These are phyloP conservation scores for Dipodomys merriami DNA, from an alignment of 2,113 vertebrate genomes.

Conservation along the genomic window DNA sequence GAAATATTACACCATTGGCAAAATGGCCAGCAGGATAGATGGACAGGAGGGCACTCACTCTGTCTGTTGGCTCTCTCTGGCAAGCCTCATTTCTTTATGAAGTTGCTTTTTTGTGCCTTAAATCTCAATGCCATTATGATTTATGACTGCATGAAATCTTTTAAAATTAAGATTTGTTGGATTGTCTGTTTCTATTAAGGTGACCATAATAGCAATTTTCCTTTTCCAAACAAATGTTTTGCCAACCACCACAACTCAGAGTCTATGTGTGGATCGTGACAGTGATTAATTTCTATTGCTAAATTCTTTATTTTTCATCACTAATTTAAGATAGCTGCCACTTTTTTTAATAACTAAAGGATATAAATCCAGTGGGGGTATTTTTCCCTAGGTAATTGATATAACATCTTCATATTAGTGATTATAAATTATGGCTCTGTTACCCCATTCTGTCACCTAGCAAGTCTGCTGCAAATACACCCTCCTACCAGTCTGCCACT, in stretches of 20 bases:
- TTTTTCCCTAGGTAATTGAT: constrained; percentile 85
- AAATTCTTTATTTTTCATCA: constrained; percentile 85
- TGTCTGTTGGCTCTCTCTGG: not conserved
- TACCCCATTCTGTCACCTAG: constrained; percentile 79
- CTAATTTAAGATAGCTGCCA: constrained; percentile 84
- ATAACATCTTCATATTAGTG: constrained; percentile 85
- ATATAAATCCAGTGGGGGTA: constrained; percentile 78
- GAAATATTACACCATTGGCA: constrained; percentile 16
- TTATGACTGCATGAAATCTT: constrained; percentile 85
- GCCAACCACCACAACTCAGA: constrained; percentile 66
- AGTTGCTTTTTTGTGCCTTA: constrained; percentile 80
- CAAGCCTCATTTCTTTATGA: constrained; percentile 77
- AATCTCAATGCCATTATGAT: constrained; percentile 84
- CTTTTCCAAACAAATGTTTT: constrained; percentile 86
- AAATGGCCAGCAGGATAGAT: constrained; percentile 8
- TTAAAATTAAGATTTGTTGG: constrained; percentile 89
- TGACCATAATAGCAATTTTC: constrained; percentile 83
- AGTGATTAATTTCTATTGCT: constrained; percentile 86
- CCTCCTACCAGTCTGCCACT: constrained; percentile 9
- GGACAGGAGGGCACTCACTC: not conserved
- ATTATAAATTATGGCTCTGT: constrained; percentile 80
- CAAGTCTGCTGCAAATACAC: constrained; percentile 62
- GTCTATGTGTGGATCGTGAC: constrained; percentile 76
- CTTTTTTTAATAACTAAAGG: constrained; percentile 85
- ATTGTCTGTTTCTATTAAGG: constrained; percentile 89